Evolutionary conservation across 2,797 vertebrate species (phyloP), one percentile per base, ranked within the genome.

Genomic region (Synaphobranchus kaupii): DNA sequence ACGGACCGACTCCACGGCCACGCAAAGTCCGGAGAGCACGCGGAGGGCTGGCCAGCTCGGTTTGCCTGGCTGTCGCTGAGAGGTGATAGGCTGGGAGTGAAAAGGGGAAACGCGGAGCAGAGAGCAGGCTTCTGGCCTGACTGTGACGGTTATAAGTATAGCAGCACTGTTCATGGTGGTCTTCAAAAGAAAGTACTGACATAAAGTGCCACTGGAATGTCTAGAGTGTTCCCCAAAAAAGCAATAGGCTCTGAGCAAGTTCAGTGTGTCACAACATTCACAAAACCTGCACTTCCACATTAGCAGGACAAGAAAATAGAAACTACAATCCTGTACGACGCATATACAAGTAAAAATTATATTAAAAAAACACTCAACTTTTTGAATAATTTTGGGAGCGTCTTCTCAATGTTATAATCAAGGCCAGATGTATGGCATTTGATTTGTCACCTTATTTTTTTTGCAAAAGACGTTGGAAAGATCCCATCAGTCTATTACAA

Each of bases 351-450:
- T 87, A 58, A 56, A 89, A 83, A 83, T 56, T 34, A 48, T 47
- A n/a, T 28, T 2, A 50, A 50, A 85, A 8, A 8, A 25, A 56
- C 3, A 56, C 13, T n/a, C 17, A 10, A 25, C 5, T 28, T 15
- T 15, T 17, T 39, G 91, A 90, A 87, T 91, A 88, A 89, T 86
- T 82, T 4, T 54, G 78, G 87, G 85, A 89, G 81, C 89, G 89
- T 87, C 86, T 91, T 92, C 80, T 17, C 89, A 78, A 90, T 90
- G 88, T 90, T 92, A 90, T 83, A 90, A 92, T 90, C 89, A 89
- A 90, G 88, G 90, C 84, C 85, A 90, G 52, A 48, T 87, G 34
- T 76, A 71, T 15, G 54, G 89, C 93, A 93, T 93, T 17, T 44
- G 34, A 76, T 76, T 76, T 76, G 66, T 71, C 66, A 71, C 66